Evolutionary conservation across 2,888 invertebrate species (phyloP).

Genomic region (Caenorhabditis doughertyi): DNA sequence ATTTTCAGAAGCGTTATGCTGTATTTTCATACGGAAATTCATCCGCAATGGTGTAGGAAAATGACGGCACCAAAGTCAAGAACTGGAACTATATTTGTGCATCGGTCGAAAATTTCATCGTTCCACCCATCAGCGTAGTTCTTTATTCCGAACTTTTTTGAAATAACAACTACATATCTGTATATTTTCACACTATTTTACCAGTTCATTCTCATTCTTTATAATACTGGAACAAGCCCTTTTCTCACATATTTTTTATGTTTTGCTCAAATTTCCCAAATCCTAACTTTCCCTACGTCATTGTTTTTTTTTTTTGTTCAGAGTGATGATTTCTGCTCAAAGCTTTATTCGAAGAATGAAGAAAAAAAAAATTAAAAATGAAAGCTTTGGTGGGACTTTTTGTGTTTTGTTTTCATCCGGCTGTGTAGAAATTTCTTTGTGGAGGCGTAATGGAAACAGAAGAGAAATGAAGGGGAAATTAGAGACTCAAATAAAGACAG

Average conservation of each 20-base stretch:
- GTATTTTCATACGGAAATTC: slow-evolving; percentile 58
- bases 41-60: slow-evolving; percentile 44
- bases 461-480: not conserved
- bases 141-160: not conserved
- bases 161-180: not conserved
- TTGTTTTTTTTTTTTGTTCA: not conserved
- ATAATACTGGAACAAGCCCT: no score
- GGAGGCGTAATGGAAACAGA: not conserved
- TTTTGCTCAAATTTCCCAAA: no score
- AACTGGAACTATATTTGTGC: slow-evolving; percentile 32
- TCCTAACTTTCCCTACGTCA: no score
- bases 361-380: slow-evolving; percentile 5
- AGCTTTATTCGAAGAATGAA: slow-evolving; percentile 49
- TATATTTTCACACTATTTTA: not conserved
- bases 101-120: slow-evolving; percentile 21
- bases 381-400: slow-evolving; percentile 56
- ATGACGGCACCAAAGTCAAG: slow-evolving; percentile 26
- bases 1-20: slow-evolving; percentile 59
- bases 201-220: no score
- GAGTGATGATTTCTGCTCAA: slow-evolving; percentile 3
- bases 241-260: no score
- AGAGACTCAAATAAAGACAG: not conserved
- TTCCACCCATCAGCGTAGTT: slow-evolving; percentile 28
- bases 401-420: slow-evolving; percentile 32
- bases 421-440: not conserved